Evolutionary conservation across 2,888 invertebrate species (phyloP).

Genomic region (Charanyca ferruginea): DNA sequence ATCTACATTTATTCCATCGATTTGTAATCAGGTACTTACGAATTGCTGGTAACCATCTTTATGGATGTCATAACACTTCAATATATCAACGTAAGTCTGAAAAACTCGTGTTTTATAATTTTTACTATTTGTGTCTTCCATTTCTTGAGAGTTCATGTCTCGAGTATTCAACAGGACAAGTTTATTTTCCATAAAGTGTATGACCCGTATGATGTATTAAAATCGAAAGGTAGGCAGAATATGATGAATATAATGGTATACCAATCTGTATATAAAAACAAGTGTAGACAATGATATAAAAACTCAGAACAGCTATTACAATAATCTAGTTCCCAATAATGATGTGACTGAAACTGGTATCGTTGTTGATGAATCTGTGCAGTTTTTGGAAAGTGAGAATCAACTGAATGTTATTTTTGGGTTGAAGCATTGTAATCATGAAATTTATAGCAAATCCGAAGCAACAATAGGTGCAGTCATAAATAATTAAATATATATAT

Average conservation of each 20-base stretch:
- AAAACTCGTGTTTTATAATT: slow-evolving; percentile 18
- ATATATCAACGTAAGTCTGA: slow-evolving; percentile 15
- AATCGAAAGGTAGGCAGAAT: slow-evolving; percentile 9
- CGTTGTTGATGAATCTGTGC: slow-evolving; percentile 23
- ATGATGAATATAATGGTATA: not conserved
- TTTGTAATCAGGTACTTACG: slow-evolving; percentile 18
- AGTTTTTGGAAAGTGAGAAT: no score
- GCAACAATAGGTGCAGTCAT: no score
- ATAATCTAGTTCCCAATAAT: slow-evolving; percentile 25
- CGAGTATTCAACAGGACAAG: slow-evolving; percentile 32
- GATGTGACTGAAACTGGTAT: not conserved
- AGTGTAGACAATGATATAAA: not conserved
- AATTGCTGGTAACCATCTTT: slow-evolving; percentile 11
- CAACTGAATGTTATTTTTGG: no score
- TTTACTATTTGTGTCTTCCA: not conserved
- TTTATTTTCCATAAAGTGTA: no score
- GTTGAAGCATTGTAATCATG: no score
- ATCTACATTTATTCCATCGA: no score
- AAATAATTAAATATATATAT: no score
- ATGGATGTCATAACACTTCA: slow-evolving; percentile 26
- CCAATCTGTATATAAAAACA: not conserved
- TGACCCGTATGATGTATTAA: no score
- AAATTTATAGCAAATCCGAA: no score
- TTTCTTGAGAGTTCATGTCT: not conserved
- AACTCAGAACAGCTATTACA: not conserved